Evolutionary conservation across 1,140 invertebrate species (phyloP).

Genomic region (Mesaphorura yosii): DNA sequence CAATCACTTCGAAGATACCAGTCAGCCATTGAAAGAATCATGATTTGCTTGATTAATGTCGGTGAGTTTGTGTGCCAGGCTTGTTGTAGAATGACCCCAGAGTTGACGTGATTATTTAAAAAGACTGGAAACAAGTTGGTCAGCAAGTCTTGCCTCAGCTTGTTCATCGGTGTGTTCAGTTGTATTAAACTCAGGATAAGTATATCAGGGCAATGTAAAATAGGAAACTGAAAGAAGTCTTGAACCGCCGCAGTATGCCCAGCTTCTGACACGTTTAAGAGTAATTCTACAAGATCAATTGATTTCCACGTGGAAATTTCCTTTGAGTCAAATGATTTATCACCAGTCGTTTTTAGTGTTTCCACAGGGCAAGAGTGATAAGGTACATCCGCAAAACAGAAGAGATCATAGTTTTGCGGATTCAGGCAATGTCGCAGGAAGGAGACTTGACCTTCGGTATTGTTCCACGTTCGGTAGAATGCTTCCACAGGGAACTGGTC

Average conservation of each 20-base stretch:
- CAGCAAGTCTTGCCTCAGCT: constrained; percentile 70
- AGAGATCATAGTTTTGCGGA: constrained; percentile 67
- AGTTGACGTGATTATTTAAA: constrained; percentile 86
- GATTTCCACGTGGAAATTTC: constrained; percentile 85
- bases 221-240: constrained; percentile 82
- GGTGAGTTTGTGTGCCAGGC: constrained; percentile 62
- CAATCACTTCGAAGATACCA: constrained; percentile 86
- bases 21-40: constrained; percentile 94
- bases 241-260: constrained; percentile 68
- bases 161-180: constrained; percentile 59
- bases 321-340: constrained; percentile 67
- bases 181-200: constrained; percentile 66
- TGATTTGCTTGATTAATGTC: constrained; percentile 64
- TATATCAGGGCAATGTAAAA: constrained; percentile 78
- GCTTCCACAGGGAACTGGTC: constrained; percentile 78
- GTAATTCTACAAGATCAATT: constrained; percentile 74
- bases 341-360: constrained; percentile 79
- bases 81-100: constrained; percentile 80
- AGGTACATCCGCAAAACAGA: constrained; percentile 84
- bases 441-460: constrained; percentile 79
- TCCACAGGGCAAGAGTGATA: constrained; percentile 74
- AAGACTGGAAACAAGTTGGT: constrained; percentile 78
- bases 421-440: constrained; percentile 74
- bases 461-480: constrained; percentile 81
- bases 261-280: constrained; percentile 74